Conservation (phyloP, 1,140 invertebrate species). For the Aphelinus atriplicis region DNA sequence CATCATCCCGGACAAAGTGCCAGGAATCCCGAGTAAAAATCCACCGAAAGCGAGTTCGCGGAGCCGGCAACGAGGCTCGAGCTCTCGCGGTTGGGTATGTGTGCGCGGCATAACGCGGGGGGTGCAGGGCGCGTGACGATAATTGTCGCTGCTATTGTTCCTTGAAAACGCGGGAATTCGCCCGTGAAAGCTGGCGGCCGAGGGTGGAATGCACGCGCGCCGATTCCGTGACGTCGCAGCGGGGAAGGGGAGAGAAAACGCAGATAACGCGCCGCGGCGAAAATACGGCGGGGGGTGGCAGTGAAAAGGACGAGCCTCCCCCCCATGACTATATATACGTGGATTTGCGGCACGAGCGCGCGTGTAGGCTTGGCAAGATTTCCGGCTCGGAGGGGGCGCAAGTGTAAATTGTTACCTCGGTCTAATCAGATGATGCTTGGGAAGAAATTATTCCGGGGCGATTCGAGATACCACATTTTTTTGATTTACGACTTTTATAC, state of each 20-base stretch:
- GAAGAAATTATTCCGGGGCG: no score
- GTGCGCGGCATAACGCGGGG: no score
- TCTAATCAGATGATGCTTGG: no score
- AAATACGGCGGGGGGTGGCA: background rate
- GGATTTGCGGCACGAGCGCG: no score
- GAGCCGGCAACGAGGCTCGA: background rate
- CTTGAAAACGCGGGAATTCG: constrained; percentile 1
- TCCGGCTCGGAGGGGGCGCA: no score
- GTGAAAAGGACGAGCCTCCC: background rate
- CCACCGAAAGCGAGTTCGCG: background rate
- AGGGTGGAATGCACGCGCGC: no score
- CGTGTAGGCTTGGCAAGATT: no score
- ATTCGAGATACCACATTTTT: no score
- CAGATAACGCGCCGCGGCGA: constrained; percentile 1
- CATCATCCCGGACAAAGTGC: background rate
- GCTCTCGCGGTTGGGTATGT: background rate
- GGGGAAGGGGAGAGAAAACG: constrained; percentile 1
- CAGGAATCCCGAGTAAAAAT: constrained; percentile 20
- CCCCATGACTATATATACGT: no score
- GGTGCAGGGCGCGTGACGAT: constrained; percentile 3
- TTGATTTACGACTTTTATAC: no score
- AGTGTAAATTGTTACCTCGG: no score
- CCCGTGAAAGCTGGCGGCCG: background rate
- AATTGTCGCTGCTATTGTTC: constrained; percentile 13
- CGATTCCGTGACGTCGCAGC: no score